Percentiles rank a stretch among this genome's conserved stretches.
Conservation (phyloP, 2,888 invertebrate genomes). For the Buathra laborator region DNA sequence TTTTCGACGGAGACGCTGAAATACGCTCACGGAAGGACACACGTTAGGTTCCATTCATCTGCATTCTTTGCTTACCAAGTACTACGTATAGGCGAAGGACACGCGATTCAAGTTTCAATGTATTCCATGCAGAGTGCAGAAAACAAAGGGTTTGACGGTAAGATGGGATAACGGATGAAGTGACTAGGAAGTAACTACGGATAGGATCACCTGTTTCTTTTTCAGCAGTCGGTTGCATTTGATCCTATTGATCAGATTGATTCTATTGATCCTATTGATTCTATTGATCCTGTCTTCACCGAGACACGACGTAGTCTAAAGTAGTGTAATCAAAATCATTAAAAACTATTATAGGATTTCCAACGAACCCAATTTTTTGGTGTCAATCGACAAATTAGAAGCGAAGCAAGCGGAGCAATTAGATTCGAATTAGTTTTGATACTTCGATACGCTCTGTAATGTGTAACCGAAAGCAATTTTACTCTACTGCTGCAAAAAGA, state of each 20-base stretch:
- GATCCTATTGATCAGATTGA: background rate
- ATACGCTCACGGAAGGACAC: slow-evolving; percentile 56
- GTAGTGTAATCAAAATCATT: too few relatives aligned
- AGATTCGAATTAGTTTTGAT: too few relatives aligned
- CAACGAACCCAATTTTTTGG: too few relatives aligned
- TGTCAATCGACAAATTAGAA: background rate
- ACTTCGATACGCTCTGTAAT: slow-evolving; percentile 17
- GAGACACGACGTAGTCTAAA: background rate
- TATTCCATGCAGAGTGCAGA: slow-evolving; percentile 21
- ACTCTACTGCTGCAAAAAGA: background rate
- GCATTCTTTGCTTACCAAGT: slow-evolving; percentile 53
- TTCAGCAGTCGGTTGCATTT: background rate
- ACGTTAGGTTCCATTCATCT: slow-evolving; percentile 57
- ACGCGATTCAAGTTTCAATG: slow-evolving; percentile 45
- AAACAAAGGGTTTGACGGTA: background rate
- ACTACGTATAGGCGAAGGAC: slow-evolving; percentile 28
- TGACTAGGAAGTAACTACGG: background rate
- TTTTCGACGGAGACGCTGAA: slow-evolving; percentile 46
- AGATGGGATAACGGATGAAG: background rate
- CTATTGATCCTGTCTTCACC: background rate
- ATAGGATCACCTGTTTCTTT: background rate
- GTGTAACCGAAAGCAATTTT: background rate
- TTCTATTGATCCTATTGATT: background rate
- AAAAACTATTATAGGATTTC: too few relatives aligned
- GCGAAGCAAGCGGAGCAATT: too few relatives aligned